Evolutionary conservation across 2,113 vertebrate species (phyloP), one percentile per base, ranked within the genome.

Genomic region (Regulus satrapa): DNA sequence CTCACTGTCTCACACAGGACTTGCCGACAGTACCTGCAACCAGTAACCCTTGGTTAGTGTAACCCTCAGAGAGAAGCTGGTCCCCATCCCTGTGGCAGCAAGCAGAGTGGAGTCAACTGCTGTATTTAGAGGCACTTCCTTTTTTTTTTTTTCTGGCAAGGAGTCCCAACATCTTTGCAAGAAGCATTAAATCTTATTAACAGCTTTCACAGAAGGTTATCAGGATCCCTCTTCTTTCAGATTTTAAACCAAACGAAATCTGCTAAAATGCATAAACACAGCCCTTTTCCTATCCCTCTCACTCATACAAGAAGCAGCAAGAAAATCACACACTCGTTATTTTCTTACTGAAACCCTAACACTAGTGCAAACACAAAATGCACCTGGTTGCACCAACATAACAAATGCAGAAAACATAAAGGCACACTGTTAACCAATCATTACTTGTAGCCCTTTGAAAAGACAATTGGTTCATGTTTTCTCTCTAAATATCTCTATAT

Each of bases 1-100:
- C 99, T 97, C 91, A 99, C 98, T 0, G 99, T 99, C 98, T 99
- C 99, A 58, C 98, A 99, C 66, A 99, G 98, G 9, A 99, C 98
- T 66, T 99, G 98, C 72, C 98, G 98, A 95, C 99, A 99, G 97
- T 99, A 99, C 94, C 99, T 99, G 94, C 95, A 97, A 89, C 21
- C 85, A 78, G 41, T 3, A 74, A 92, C 68, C 76, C 49, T 31
- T 19, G 21, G 45, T 94, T 40, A 92, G 64, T 66, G 71, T 18
- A n/a, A 72, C 32, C 58, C 52, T 41, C 49, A 64, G 46, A 76
- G 26, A 85, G 51, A 90, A 58, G 48, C 45, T 31, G 81, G 31
- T 78, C 59, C 68, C 48, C 5, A 1, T 38, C 59, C 34, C 52
- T 54, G 31, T 23, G 38, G 36, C 34, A 86, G 58, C 54, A 75